Evolutionary conservation across 1,140 invertebrate genomes (phyloP).

Genomic region (Odontomachus brunneus): DNA sequence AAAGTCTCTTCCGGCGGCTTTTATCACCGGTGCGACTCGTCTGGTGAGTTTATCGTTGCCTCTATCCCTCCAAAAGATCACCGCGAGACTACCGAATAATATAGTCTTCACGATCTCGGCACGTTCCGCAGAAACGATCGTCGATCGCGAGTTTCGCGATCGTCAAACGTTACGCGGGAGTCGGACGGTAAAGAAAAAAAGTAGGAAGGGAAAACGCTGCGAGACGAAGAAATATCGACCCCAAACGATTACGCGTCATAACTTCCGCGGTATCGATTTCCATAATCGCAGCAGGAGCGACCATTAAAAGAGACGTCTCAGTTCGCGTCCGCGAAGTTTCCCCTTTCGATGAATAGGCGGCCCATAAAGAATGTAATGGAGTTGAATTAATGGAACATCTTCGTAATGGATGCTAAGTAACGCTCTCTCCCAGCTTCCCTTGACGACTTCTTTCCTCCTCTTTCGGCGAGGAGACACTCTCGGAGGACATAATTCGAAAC

Average conservation of each 20-base stretch:
- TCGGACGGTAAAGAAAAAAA: no score
- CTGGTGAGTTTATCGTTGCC: conserved; percentile 61
- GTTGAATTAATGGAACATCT: conserved; percentile 63
- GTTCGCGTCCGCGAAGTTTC: conserved; percentile 1
- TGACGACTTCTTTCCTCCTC: not conserved
- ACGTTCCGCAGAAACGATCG: conserved; percentile 24
- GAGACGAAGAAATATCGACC: conserved; percentile 9
- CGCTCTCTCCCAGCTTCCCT: conserved; percentile 15
- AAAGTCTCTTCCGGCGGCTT: conserved; percentile 69
- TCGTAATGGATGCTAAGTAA: conserved; percentile 49
- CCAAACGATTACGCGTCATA: not conserved
- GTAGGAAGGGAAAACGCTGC: not conserved
- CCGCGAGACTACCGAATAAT: conserved; percentile 27
- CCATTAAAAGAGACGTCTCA: conserved; percentile 11
- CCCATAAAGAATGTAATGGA: conserved; percentile 46
- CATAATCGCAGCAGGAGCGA: not conserved
- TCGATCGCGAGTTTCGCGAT: not conserved
- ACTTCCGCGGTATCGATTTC: conserved; percentile 6
- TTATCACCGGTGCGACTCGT: conserved; percentile 38
- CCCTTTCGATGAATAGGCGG: conserved; percentile 17
- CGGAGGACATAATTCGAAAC: conserved; percentile 39
- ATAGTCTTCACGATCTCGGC: conserved; percentile 7
- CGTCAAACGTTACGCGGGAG: no score
- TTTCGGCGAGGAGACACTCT: not conserved
- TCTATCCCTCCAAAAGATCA: conserved; percentile 35